Conservation (phyloP, 2,888 invertebrate species). For the Oscheius sp. region DNA sequence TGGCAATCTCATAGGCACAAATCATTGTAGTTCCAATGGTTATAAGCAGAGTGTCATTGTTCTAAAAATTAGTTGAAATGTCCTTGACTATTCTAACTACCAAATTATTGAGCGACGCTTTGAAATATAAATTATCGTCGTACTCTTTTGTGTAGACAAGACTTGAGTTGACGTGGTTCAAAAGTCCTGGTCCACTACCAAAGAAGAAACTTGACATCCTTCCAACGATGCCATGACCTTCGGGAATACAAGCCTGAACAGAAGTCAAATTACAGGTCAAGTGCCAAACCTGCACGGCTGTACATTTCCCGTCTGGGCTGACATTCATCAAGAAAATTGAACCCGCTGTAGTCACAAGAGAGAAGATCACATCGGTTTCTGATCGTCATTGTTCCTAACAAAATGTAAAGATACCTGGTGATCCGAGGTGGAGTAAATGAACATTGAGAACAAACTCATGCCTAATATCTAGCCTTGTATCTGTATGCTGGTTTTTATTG, state of each 20-base stretch:
- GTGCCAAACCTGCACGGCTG: background rate
- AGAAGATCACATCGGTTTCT: background rate
- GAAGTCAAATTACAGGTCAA: background rate
- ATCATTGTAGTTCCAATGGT: conserved; percentile 2
- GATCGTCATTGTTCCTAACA: background rate
- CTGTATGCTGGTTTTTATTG: background rate
- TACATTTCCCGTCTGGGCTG: background rate
- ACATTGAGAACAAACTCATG: conserved; percentile 12
- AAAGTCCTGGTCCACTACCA: background rate
- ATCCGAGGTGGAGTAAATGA: background rate
- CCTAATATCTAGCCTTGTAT: background rate
- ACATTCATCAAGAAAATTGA: background rate
- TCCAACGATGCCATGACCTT: conserved; percentile 5
- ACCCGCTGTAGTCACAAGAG: conserved; percentile 10
- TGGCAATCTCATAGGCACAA: conserved; percentile 7
- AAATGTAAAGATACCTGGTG: background rate
- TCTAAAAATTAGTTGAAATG: background rate
- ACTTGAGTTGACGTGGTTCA: background rate
- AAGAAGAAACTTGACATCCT: conserved; percentile 1
- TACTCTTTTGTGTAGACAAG: conserved; percentile 15
- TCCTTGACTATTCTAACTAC: too few relatives aligned
- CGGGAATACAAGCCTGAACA: conserved; percentile 1
- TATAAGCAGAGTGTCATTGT: background rate
- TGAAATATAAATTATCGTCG: background rate
- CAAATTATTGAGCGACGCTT: too few relatives aligned